phyloP scores from a whole-genome alignment of 2,113 vertebrate genomes.

The Entomyzon cyanotis region DNA sequence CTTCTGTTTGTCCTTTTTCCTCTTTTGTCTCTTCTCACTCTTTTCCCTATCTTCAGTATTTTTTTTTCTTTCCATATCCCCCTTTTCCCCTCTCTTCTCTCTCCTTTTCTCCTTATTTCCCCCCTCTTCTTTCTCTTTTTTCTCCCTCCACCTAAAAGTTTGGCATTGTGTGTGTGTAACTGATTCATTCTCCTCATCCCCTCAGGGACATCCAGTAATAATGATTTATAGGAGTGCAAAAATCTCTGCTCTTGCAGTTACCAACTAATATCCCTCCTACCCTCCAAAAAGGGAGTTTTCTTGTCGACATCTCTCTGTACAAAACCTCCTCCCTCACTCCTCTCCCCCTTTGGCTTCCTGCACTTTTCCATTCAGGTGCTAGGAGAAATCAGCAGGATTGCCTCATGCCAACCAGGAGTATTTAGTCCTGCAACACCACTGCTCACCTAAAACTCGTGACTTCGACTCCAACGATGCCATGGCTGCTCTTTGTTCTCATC shows the following conservation, averaged over 20 bases:
- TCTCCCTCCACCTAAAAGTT: conserved; percentile 8
- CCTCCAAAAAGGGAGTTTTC: conserved; percentile 44
- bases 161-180: background rate
- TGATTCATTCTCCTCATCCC: conserved; percentile 56
- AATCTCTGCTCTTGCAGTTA: conserved; percentile 36
- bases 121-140: background rate
- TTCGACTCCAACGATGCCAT: background rate
- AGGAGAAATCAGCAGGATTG: background rate
- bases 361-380: accelerated
- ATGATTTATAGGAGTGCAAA: conserved; percentile 70
- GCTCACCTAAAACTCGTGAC: background rate
- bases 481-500: background rate
- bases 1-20: background rate
- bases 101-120: accelerated
- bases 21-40: background rate
- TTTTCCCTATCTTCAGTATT: background rate
- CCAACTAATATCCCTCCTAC: conserved; percentile 33
- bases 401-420: background rate
- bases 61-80: background rate
- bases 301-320: background rate
- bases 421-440: background rate
- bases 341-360: background rate
- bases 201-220: conserved; percentile 66
- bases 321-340: background rate
- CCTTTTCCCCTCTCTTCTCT: accelerated